phyloP scores from a whole-genome alignment of 1,140 invertebrate genomes.

The Coptotermes formosanus region DNA sequence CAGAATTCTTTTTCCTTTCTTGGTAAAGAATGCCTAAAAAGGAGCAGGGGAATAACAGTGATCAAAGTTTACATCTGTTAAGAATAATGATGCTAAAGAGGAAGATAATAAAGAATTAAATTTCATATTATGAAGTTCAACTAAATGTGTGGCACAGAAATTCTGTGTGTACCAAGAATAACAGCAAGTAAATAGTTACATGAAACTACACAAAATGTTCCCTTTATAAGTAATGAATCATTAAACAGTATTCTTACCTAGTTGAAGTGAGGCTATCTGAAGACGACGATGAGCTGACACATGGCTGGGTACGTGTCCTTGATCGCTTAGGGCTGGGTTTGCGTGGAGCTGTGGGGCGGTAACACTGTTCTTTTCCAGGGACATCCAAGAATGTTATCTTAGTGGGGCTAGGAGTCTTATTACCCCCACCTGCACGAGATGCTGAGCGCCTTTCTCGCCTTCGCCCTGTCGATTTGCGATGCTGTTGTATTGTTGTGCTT shows the following conservation, averaged over 20 bases:
- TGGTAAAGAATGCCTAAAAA: too few relatives aligned
- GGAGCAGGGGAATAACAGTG: too few relatives aligned
- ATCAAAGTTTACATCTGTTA: too few relatives aligned
- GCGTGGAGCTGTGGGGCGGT: constrained; percentile 30
- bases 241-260: constrained; percentile 33
- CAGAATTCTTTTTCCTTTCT: too few relatives aligned
- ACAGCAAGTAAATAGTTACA: too few relatives aligned
- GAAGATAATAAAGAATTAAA: too few relatives aligned
- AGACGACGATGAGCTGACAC: constrained; percentile 41
- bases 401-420: constrained; percentile 35
- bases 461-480: constrained; percentile 35
- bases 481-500: constrained; percentile 26
- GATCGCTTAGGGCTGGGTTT: constrained; percentile 41
- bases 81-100: too few relatives aligned
- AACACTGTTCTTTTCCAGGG: constrained; percentile 36
- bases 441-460: constrained; percentile 37
- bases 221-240: background rate
- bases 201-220: too few relatives aligned
- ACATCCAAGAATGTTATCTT: constrained; percentile 39
- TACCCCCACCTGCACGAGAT: constrained; percentile 19
- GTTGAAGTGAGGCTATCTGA: constrained; percentile 42
- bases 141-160: too few relatives aligned
- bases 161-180: too few relatives aligned
- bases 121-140: too few relatives aligned
- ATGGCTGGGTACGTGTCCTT: constrained; percentile 36